Conservation (phyloP, 2,113 vertebrate species). For the Gymnarchus niloticus region DNA sequence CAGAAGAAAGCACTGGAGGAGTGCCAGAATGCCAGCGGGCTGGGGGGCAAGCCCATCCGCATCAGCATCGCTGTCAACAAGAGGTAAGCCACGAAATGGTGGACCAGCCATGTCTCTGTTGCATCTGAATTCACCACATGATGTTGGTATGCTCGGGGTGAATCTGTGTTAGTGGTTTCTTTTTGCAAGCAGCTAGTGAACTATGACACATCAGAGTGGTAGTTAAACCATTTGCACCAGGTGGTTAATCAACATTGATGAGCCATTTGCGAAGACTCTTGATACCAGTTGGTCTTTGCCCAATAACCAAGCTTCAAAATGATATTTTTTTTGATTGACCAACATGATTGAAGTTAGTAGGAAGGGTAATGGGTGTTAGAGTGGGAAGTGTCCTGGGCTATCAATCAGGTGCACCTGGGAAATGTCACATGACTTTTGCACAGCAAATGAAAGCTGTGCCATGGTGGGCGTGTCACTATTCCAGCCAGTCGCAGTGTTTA, state of each 20-base stretch:
- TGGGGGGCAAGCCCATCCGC: slow-evolving; percentile 79
- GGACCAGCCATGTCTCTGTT: no score
- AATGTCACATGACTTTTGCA: neutral
- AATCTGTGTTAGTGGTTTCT: no score
- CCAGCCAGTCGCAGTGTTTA: neutral
- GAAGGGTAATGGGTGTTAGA: neutral
- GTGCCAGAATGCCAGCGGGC: slow-evolving; percentile 77
- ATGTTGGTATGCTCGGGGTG: neutral
- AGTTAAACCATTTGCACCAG: neutral
- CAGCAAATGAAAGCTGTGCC: neutral
- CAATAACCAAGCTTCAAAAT: no score
- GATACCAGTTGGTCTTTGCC: no score
- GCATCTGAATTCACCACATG: no score
- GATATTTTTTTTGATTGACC: neutral
- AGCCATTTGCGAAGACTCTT: neutral
- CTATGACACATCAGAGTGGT: neutral
- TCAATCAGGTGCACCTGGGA: slow-evolving; percentile 1
- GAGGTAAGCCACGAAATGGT: slow-evolving; percentile 66
- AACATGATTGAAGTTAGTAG: neutral
- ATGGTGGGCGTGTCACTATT: neutral
- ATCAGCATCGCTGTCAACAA: slow-evolving; percentile 84
- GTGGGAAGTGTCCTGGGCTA: neutral
- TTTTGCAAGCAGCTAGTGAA: neutral
- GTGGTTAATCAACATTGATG: neutral
- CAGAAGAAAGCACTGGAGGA: slow-evolving; percentile 87